Percentiles rank a stretch among this genome's conserved stretches.
phyloP scores from a whole-genome alignment of 2,888 invertebrate genomes.

The Troglohyphantes excavatus region DNA sequence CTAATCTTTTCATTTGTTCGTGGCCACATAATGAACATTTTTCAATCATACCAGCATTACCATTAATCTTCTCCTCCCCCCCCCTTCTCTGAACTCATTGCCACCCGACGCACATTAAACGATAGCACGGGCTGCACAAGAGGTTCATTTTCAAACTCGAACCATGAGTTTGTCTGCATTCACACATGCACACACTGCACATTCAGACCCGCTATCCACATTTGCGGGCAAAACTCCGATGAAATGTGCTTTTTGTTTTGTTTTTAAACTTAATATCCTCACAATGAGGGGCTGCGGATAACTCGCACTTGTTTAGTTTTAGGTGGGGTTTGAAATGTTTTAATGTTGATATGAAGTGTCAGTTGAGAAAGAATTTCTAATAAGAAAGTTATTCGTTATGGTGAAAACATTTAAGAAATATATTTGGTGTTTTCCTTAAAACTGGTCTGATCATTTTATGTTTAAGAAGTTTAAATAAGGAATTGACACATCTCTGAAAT shows the following conservation, averaged over 20 bases:
- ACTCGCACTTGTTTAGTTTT: slow-evolving; percentile 41
- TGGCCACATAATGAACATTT: slow-evolving; percentile 70
- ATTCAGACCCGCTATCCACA: slow-evolving; percentile 20
- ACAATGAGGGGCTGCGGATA: slow-evolving; percentile 29
- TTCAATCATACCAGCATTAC: slow-evolving; percentile 74
- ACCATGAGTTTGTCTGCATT: slow-evolving; percentile 35
- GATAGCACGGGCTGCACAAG: slow-evolving; percentile 24
- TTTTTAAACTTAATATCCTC: slow-evolving; percentile 57
- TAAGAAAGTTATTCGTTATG: too few species aligned
- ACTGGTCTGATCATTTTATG: too few species aligned
- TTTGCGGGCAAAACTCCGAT: slow-evolving; percentile 42
- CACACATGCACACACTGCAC: slow-evolving; percentile 32
- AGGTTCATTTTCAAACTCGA: slow-evolving; percentile 63
- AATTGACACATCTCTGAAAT: too few species aligned
- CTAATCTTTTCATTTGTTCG: slow-evolving; percentile 75
- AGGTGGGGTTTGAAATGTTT: too few species aligned
- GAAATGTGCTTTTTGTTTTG: slow-evolving; percentile 40
- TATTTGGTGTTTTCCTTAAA: too few species aligned
- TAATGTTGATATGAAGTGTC: background rate
- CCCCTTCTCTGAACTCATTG: slow-evolving; percentile 24
- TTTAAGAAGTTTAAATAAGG: too few species aligned
- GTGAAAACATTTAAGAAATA: too few species aligned
- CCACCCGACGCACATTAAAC: slow-evolving; percentile 66
- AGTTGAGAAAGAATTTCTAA: background rate
- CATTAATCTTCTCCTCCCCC: slow-evolving; percentile 60